Evolutionary conservation across 2,113 vertebrate species (phyloP), one percentile per base, ranked within the genome.

Genomic region (Austrofundulus limnaeus): DNA sequence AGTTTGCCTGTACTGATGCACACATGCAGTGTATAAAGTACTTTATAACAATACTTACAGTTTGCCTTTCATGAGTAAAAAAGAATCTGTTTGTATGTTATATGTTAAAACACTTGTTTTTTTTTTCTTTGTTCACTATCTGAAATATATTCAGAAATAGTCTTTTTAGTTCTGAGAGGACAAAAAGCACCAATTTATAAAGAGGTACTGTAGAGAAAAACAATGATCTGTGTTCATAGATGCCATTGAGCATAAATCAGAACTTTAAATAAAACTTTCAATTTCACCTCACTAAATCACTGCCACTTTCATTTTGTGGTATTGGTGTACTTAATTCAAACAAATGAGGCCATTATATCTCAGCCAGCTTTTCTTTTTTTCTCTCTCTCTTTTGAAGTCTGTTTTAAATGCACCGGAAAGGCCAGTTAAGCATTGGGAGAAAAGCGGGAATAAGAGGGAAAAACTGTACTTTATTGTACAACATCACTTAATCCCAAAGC

Each of bases 281-380:
- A 16, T 39, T 66, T 70, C 13, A 39, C 49, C 61, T 63, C 39
- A 75, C 37, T 10, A 20, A 61, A 60, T 42, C 34, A 45, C 13
- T 51, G 17, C 38, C 38, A 41, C n/a, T 38, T 58, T 62, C 3
- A 78, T 73, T 63, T 66, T 58, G 42, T 53, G 55, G 57, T 45
- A 67, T 67, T 16, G 11, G 46, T 28, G 23, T 47, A 64, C 70
- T 67, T 73, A 71, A 73, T 66, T 42, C 38, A 81, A 76, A 78
- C 41, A 69, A 78, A 83, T 58, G 56, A 77, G 47, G 70, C 28
- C 11, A 74, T 69, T 74, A 76, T 45, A 66, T 53, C 41, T 64
- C 59, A 61, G 66, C 38, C 13, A 13, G 15, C 5, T 24, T 63
- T 64, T 1, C 50, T 58, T 49, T 49, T 63, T 74, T 28, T 7